These are phyloP conservation scores for Syngnathus floridae DNA, from an alignment of 2,113 vertebrate genomes.

Conservation along the genomic window DNA sequence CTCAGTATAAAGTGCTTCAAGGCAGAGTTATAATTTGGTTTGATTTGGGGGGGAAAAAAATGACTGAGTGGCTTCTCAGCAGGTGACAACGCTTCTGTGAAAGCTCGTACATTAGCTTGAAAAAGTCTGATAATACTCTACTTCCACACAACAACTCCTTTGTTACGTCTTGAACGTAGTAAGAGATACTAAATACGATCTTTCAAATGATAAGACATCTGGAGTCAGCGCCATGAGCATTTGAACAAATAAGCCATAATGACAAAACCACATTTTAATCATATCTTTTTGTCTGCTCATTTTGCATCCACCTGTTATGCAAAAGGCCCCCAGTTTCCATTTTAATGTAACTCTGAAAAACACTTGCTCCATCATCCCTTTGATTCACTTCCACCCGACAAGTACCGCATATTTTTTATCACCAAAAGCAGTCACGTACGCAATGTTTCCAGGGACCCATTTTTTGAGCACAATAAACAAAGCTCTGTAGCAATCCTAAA, in stretches of 20 bases:
- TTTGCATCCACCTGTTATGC: background rate
- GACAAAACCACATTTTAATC: too few relatives aligned
- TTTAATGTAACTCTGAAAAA: background rate
- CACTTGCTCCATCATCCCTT: background rate
- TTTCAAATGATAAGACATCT: too few relatives aligned
- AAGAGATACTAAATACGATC: too few relatives aligned
- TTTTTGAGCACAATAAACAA: background rate
- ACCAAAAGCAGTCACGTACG: background rate
- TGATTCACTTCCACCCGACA: background rate
- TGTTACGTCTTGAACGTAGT: background rate
- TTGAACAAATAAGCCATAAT: too few relatives aligned
- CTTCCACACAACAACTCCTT: background rate
- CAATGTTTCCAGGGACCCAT: background rate
- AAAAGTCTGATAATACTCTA: background rate
- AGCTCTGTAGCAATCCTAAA: slow-evolving; percentile 6
- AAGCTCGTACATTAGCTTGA: too few relatives aligned
- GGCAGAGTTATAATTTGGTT: slow-evolving; percentile 12
- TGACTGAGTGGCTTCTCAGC: slow-evolving; percentile 7
- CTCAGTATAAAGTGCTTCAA: slow-evolving; percentile 29
- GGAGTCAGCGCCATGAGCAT: too few relatives aligned
- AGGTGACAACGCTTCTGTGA: background rate
- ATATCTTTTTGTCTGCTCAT: too few relatives aligned
- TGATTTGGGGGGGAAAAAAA: slow-evolving; percentile 22
- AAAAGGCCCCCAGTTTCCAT: background rate
- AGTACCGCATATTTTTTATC: background rate